Evolutionary conservation across 2,888 invertebrate species (phyloP), one percentile per base, ranked within the genome.

Genomic region (Nasonovia ribisnigri): DNA sequence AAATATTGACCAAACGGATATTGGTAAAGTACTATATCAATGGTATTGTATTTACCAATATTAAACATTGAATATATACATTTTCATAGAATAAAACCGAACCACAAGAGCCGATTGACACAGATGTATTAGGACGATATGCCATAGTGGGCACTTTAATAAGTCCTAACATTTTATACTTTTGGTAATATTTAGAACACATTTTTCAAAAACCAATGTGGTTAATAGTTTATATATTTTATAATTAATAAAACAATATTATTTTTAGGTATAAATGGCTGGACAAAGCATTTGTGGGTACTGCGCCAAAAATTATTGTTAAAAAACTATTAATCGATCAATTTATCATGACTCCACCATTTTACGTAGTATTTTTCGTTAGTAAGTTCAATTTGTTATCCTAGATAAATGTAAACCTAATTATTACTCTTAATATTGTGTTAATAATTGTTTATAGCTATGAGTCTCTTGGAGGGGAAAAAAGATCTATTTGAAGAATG

Each of bases 311-410:
- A 95, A 96, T 96, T 0, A 96, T 98, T 51, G 95, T 96, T 0
- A 97, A 97, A 94, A 98, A 98, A 96, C 96, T 98, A 90, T 95
- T 97, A 0, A 95, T 97, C 94, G 98, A 98, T 95, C 98, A 98
- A 96, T 97, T 97, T 95, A 94, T 97, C 6, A 96, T 98, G 95
- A 97, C 98, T 1, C 98, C 98, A 0, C 96, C 97, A 46, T 95
- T 98, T 87, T 95, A 98, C 36, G 97, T 97, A 0, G 95, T 97
- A 10, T 98, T 98, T 95, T 98, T 97, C 95, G 96, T 97, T 36
- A 96, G 98, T 98, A 96, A 96, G 97, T 96, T 95, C 29, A 43
- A 46, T 91, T 93, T 92, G 46, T 92, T 46, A 60, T 91, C 91
- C 77, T 3, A 88, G 48, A 92, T 6, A 48, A 86, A 48, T 24